phyloP scores from a whole-genome alignment of 1,140 invertebrate species.

The Bemisia tabaci region DNA sequence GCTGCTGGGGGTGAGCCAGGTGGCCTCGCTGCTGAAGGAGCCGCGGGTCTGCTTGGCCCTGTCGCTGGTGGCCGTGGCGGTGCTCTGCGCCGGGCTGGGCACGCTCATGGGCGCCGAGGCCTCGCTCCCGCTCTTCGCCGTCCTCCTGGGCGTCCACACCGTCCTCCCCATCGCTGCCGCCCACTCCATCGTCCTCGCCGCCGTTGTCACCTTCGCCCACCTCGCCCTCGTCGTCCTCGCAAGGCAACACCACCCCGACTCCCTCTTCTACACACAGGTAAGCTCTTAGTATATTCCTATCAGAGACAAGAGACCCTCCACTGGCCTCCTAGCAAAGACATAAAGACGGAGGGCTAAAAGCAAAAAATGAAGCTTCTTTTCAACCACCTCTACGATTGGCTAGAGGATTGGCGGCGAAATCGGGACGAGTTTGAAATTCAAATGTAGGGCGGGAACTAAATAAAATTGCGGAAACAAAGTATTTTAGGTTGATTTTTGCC shows the following conservation, averaged over 20 bases:
- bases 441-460: no score
- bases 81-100: constrained; percentile 34
- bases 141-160: constrained; percentile 51
- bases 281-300: constrained; percentile 14
- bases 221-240: constrained; percentile 35
- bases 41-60: constrained; percentile 34
- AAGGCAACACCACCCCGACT: constrained; percentile 28
- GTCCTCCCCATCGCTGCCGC: constrained; percentile 51
- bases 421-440: no score
- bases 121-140: constrained; percentile 45
- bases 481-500: no score
- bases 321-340: no score
- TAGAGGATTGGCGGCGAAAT: no score
- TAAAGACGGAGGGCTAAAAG: no score
- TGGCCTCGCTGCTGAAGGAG: constrained; percentile 37
- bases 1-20: constrained; percentile 35
- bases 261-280: constrained; percentile 39
- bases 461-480: no score
- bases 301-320: no score
- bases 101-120: constrained; percentile 35
- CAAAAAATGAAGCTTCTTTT: no score
- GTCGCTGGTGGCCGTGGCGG: constrained; percentile 34
- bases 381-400: no score
- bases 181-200: constrained; percentile 42
- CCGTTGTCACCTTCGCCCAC: constrained; percentile 42